phyloP scores from a whole-genome alignment of 2,888 invertebrate species.

The Cosmorhoe ocellata region DNA sequence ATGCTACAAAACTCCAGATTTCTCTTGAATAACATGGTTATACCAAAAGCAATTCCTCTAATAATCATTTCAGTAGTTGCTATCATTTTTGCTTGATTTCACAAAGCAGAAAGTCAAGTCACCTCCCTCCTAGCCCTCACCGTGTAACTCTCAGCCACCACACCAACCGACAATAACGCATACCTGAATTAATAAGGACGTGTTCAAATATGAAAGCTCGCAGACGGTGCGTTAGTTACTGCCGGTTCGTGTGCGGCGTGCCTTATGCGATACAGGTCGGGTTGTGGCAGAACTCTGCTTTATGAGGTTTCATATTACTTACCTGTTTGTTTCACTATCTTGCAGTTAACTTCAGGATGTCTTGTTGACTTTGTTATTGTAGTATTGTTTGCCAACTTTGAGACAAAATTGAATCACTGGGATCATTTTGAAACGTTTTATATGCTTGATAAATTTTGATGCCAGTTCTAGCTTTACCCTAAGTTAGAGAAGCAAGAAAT shows the following conservation, averaged over 20 bases:
- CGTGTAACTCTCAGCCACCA: slow-evolving; percentile 1
- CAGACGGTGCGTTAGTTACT: slow-evolving; percentile 50
- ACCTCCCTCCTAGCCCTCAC: background rate
- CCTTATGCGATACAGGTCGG: slow-evolving; percentile 27
- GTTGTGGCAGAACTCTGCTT: slow-evolving; percentile 20
- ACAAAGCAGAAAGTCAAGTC: background rate
- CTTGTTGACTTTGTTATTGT: too few relatives aligned
- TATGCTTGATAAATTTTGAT: too few relatives aligned
- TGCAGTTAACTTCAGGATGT: background rate
- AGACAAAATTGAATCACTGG: too few relatives aligned
- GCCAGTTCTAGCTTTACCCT: too few relatives aligned
- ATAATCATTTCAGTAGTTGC: too few relatives aligned
- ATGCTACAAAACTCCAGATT: too few relatives aligned
- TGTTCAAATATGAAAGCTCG: slow-evolving; percentile 45
- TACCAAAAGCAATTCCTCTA: too few relatives aligned
- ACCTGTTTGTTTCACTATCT: slow-evolving; percentile 14
- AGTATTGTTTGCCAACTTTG: too few relatives aligned
- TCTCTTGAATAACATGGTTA: too few relatives aligned
- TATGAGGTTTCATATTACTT: slow-evolving; percentile 21
- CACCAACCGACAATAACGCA: slow-evolving; percentile 21
- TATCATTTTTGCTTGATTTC: too few relatives aligned
- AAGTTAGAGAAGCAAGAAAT: too few relatives aligned
- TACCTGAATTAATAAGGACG: slow-evolving; percentile 52
- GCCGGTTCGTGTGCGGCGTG: slow-evolving; percentile 41
- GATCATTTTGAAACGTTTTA: too few relatives aligned